Conservation (phyloP, 2,888 invertebrate genomes). For the Volucella zonaria region DNA sequence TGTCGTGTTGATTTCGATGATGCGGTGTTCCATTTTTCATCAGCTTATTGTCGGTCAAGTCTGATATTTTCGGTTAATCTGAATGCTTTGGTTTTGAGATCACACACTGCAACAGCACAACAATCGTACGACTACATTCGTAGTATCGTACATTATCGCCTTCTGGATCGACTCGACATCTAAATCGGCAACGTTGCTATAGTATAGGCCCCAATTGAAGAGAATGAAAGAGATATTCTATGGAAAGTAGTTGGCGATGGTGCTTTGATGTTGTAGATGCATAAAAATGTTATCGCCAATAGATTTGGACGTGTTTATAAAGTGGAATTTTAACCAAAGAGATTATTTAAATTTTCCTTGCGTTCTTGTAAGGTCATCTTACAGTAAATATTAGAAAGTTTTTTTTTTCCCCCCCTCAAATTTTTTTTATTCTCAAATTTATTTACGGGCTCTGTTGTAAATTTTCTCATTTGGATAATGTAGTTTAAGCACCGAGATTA, state of each 20-base stretch:
- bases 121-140: too few species aligned
- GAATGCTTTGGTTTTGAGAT: slow-evolving; percentile 57
- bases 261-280: slow-evolving; percentile 24
- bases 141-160: too few species aligned
- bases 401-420: slow-evolving; percentile 19
- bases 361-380: slow-evolving; percentile 34
- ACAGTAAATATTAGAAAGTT: slow-evolving; percentile 64
- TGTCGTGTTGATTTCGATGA: slow-evolving; percentile 52
- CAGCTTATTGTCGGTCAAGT: slow-evolving; percentile 62
- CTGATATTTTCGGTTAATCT: slow-evolving; percentile 65
- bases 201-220: background rate
- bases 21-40: slow-evolving; percentile 66
- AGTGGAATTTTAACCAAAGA: slow-evolving; percentile 55
- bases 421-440: background rate
- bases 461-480: background rate
- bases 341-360: slow-evolving; percentile 50
- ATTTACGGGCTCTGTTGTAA: slow-evolving; percentile 29
- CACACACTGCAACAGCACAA: background rate
- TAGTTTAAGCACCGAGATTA: slow-evolving; percentile 5
- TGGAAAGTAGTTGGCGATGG: slow-evolving; percentile 31
- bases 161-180: too few species aligned
- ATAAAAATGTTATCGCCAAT: slow-evolving; percentile 51
- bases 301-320: slow-evolving; percentile 55
- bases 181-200: too few species aligned
- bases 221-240: slow-evolving; percentile 23